phyloP scores from a whole-genome alignment of 2,797 vertebrate genomes.

The Mallotus villosus region DNA sequence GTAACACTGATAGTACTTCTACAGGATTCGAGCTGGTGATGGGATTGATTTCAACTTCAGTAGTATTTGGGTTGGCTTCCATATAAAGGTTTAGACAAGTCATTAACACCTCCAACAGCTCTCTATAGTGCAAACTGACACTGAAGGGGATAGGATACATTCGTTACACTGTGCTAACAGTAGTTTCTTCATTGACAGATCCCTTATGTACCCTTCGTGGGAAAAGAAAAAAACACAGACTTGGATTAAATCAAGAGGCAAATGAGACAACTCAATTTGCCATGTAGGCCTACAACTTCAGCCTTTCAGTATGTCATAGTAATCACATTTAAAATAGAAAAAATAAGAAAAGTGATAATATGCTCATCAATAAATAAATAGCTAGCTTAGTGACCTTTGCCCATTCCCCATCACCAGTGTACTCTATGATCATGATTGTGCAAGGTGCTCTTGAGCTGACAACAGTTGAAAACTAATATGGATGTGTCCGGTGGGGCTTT shows the following conservation, averaged over 20 bases:
- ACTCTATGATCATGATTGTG: slow-evolving; percentile 68
- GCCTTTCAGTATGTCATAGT: slow-evolving; percentile 53
- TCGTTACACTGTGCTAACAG: slow-evolving; percentile 47
- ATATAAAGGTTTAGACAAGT: neutral
- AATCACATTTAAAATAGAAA: slow-evolving; percentile 58
- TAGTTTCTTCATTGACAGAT: slow-evolving; percentile 28
- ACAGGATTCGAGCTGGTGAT: slow-evolving; percentile 38
- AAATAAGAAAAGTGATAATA: slow-evolving; percentile 46
- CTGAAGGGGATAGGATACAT: slow-evolving; percentile 55
- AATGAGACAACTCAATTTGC: slow-evolving; percentile 35
- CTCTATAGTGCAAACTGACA: slow-evolving; percentile 68
- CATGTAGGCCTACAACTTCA: slow-evolving; percentile 54
- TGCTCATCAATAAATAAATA: slow-evolving; percentile 69
- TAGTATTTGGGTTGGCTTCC: slow-evolving; percentile 12
- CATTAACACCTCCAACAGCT: slow-evolving; percentile 44
- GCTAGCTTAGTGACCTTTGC: slow-evolving; percentile 28
- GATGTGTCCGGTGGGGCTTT: slow-evolving; percentile 71
- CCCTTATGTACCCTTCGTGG: slow-evolving; percentile 26
- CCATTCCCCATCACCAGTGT: slow-evolving; percentile 74
- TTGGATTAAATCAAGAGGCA: slow-evolving; percentile 28
- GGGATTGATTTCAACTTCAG: slow-evolving; percentile 31
- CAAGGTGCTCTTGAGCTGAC: slow-evolving; percentile 78
- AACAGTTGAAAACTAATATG: slow-evolving; percentile 68
- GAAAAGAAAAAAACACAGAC: slow-evolving; percentile 6
- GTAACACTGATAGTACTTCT: slow-evolving; percentile 56